Evolutionary conservation across 2,113 vertebrate species (phyloP).

Genomic region (Lophochroa leadbeateri): DNA sequence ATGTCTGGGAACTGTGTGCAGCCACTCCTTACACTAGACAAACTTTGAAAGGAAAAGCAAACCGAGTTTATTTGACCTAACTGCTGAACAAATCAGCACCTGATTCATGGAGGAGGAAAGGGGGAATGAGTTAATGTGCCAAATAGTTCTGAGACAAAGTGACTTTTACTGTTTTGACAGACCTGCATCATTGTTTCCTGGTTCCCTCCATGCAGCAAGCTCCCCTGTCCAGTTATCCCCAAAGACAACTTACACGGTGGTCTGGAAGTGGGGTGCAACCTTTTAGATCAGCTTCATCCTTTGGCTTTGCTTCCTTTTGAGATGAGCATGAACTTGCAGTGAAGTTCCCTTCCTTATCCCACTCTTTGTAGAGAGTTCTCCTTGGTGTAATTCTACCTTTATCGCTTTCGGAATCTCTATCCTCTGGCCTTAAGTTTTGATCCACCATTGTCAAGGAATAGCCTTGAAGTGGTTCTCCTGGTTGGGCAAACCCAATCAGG

Average conservation of each 20-base stretch:
- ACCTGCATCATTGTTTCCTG: not conserved
- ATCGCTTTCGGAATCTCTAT: not conserved
- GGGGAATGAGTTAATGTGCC: not conserved
- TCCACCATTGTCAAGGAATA: not conserved
- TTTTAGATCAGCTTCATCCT: not conserved
- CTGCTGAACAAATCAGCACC: not conserved
- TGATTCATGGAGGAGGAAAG: conserved; percentile 1
- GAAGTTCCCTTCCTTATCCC: not conserved
- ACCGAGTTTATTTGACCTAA: conserved; percentile 35
- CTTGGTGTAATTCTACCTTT: not conserved
- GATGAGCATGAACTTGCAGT: not conserved
- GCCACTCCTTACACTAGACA: conserved; percentile 37
- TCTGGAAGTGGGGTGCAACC: not conserved
- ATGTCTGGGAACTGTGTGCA: not conserved
- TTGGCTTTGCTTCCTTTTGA: not conserved
- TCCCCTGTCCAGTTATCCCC: not conserved
- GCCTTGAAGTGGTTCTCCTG: not conserved
- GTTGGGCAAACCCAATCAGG: not conserved
- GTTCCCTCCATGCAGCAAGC: not conserved
- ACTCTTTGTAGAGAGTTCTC: not conserved
- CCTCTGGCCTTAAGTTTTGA: not conserved
- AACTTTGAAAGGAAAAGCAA: conserved; percentile 55
- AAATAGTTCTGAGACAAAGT: not conserved
- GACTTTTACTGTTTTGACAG: not conserved
- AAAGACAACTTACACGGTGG: not conserved